These are phyloP conservation scores for Torymus aiolomorphi DNA, from an alignment of 2,888 invertebrate genomes.

Conservation along the genomic window DNA sequence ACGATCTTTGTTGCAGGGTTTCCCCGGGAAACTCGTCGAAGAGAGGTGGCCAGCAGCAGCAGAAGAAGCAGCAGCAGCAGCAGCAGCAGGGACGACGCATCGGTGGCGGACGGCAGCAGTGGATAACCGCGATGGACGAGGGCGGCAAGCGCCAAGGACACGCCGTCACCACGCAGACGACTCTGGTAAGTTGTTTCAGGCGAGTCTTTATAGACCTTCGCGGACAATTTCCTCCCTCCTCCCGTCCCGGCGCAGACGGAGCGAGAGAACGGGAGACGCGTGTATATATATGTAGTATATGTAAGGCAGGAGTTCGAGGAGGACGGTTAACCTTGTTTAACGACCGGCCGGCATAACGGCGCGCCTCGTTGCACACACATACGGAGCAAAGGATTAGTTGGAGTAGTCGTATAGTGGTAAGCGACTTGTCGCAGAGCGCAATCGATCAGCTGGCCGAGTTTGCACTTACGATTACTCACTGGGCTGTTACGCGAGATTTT, in stretches of 20 bases:
- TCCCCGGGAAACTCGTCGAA: constrained; percentile 84
- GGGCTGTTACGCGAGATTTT: too few relatives aligned
- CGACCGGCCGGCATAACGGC: neutral
- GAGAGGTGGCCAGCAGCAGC: constrained; percentile 76
- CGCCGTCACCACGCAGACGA: constrained; percentile 84
- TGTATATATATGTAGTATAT: too few relatives aligned
- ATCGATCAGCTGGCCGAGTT: too few relatives aligned
- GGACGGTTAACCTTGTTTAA: neutral
- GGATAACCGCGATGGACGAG: constrained; percentile 72
- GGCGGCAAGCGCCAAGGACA: constrained; percentile 67
- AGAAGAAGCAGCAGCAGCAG: constrained; percentile 68
- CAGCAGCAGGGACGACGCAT: constrained; percentile 63
- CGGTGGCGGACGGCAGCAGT: constrained; percentile 70
- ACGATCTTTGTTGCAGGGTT: constrained; percentile 77
- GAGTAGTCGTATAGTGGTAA: too few relatives aligned
- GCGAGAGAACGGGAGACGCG: neutral
- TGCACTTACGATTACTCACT: too few relatives aligned
- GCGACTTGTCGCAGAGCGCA: too few relatives aligned
- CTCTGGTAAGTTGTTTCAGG: constrained; percentile 83
- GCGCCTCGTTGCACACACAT: neutral
- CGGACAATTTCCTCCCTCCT: neutral
- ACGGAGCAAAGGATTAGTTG: neutral
- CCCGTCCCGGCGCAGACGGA: too few relatives aligned
- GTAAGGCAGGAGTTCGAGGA: too few relatives aligned
- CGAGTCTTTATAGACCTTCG: too few relatives aligned